A percentile compares a stretch with the other conserved stretches of the same genome.
Conservation (phyloP, 2,888 invertebrate genomes). For the Sarcophaga variegata region DNA sequence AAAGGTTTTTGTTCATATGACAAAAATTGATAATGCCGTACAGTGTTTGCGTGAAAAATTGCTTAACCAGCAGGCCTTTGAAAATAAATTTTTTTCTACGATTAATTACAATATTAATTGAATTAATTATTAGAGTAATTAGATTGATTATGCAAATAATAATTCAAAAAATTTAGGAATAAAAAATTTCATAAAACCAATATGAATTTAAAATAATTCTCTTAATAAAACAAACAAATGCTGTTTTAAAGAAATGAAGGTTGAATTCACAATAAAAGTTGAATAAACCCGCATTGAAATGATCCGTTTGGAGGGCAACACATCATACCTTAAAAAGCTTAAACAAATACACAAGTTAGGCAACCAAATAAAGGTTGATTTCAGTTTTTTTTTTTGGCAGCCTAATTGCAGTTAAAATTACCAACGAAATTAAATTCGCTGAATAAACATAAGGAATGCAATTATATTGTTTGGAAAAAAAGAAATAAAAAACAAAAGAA, state of each 20-base stretch:
- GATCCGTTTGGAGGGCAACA: neutral
- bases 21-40: too few species aligned
- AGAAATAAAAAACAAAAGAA: too few species aligned
- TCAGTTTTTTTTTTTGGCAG: constrained; percentile 45
- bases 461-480: constrained; percentile 41
- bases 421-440: constrained; percentile 54
- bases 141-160: too few species aligned
- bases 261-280: neutral
- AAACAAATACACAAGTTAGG: constrained; percentile 22
- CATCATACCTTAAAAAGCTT: constrained; percentile 1
- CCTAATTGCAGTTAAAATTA: constrained; percentile 63
- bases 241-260: neutral
- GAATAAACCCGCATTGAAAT: constrained; percentile 31
- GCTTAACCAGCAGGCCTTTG: too few species aligned
- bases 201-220: too few species aligned
- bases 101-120: too few species aligned
- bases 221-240: neutral
- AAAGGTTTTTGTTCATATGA: too few species aligned
- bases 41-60: too few species aligned
- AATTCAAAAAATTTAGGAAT: too few species aligned
- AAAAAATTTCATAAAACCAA: neutral
- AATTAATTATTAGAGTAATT: too few species aligned
- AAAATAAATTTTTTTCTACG: too few species aligned
- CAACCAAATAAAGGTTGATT: constrained; percentile 14
- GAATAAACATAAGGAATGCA: constrained; percentile 48